Evolutionary conservation across 2,888 invertebrate genomes (phyloP).

Genomic region (Rotaria macrura): DNA sequence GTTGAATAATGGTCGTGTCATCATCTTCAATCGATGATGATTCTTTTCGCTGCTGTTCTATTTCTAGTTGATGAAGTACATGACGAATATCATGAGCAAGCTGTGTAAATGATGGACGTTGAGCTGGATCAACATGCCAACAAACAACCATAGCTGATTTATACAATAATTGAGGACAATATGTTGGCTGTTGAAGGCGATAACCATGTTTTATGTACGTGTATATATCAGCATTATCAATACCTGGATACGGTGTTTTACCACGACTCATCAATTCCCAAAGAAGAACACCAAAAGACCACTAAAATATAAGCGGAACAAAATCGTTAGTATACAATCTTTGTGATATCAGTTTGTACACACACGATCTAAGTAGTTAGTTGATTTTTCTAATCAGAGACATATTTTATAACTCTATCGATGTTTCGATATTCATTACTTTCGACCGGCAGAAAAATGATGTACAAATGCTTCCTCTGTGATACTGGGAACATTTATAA

Average conservation of each 20-base stretch:
- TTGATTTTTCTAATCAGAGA: no score
- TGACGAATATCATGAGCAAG: constrained; percentile 6
- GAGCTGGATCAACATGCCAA: neutral
- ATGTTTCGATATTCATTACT: no score
- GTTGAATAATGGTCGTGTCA: neutral
- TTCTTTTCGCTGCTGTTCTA: neutral
- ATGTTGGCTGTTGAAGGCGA: constrained; percentile 51
- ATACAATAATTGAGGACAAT: constrained; percentile 51
- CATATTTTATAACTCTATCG: no score
- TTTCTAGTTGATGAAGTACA: neutral
- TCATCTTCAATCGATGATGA: neutral
- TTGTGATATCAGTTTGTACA: no score
- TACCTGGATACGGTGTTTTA: constrained; percentile 51
- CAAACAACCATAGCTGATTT: constrained; percentile 32
- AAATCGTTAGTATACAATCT: no score
- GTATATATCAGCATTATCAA: constrained; percentile 52
- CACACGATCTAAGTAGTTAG: no score
- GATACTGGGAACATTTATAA: no score
- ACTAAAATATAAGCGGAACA: constrained; percentile 41
- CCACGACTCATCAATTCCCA: constrained; percentile 54
- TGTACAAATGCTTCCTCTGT: no score
- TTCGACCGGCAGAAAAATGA: no score
- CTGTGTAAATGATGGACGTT: constrained; percentile 6
- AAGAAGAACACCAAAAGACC: constrained; percentile 52
- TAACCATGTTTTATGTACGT: constrained; percentile 49